A percentile compares a stretch with the other conserved stretches of the same genome.
These are phyloP conservation scores for Oenanthe oenanthe DNA, from an alignment of 2,113 vertebrate genomes.

Conservation along the genomic window DNA sequence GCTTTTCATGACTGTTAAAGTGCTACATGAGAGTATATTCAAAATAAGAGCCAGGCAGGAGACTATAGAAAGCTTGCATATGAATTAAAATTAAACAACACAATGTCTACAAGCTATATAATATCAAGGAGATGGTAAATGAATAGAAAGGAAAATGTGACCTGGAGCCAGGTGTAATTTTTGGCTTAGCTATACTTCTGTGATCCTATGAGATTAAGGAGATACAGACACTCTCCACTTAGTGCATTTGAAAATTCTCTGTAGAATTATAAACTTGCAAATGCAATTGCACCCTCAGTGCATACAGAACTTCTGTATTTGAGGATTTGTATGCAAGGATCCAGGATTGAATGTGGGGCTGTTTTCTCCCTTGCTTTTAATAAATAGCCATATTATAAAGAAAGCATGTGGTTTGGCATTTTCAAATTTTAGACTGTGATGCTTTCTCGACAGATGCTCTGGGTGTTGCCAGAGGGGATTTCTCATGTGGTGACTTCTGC, in stretches of 20 bases:
- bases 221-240: background rate
- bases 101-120: background rate
- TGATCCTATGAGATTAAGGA: background rate
- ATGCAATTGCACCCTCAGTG: background rate
- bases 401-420: background rate
- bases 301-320: background rate
- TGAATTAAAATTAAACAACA: background rate
- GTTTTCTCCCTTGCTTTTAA: background rate
- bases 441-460: background rate
- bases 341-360: background rate
- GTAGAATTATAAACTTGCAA: slow-evolving; percentile 1
- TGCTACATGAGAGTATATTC: background rate
- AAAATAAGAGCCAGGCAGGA: slow-evolving; percentile 22
- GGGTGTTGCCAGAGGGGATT: background rate
- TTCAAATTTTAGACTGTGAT: background rate
- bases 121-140: background rate
- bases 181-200: background rate
- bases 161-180: background rate
- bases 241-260: slow-evolving; percentile 2
- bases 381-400: background rate
- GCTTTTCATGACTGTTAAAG: background rate
- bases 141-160: background rate
- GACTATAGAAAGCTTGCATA: background rate
- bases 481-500: background rate
- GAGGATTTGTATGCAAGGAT: background rate